These are phyloP conservation scores for Pavo muticus DNA, from an alignment of 2,113 vertebrate species.

Conservation along the genomic window DNA sequence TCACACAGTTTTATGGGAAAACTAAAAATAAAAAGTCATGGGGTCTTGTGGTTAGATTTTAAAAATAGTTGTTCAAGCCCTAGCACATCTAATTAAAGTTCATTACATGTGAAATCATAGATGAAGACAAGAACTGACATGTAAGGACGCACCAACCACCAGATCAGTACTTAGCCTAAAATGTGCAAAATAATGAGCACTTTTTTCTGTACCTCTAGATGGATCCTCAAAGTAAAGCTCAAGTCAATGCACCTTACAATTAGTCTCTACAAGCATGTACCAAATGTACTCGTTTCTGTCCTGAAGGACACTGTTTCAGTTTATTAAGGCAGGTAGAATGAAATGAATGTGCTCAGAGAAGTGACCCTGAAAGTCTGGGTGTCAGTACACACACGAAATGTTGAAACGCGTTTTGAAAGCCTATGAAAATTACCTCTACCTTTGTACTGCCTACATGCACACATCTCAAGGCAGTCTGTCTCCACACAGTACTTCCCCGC, in stretches of 20 bases:
- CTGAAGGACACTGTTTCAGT: background rate
- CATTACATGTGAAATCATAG: background rate
- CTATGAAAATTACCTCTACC: background rate
- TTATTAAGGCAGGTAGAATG: background rate
- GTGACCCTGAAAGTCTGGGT: background rate
- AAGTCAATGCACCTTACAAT: background rate
- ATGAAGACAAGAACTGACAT: background rate
- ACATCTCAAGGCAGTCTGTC: background rate
- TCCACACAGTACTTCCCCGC: background rate
- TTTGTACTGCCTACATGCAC: background rate
- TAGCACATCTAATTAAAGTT: slow-evolving; percentile 2
- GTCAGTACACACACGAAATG: background rate
- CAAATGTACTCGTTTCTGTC: background rate
- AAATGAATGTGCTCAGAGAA: background rate
- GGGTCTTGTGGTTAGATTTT: background rate
- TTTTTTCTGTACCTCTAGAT: background rate
- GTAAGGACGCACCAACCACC: background rate
- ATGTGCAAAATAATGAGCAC: background rate
- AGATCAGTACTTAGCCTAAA: background rate
- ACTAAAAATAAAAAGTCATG: background rate
- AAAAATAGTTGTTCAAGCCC: background rate
- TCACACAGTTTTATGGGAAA: background rate
- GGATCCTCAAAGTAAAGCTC: background rate
- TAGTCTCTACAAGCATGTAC: background rate
- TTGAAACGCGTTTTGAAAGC: background rate